Evolutionary conservation across 2,888 invertebrate genomes (phyloP).

Genomic region (Agrilus cyanescens): DNA sequence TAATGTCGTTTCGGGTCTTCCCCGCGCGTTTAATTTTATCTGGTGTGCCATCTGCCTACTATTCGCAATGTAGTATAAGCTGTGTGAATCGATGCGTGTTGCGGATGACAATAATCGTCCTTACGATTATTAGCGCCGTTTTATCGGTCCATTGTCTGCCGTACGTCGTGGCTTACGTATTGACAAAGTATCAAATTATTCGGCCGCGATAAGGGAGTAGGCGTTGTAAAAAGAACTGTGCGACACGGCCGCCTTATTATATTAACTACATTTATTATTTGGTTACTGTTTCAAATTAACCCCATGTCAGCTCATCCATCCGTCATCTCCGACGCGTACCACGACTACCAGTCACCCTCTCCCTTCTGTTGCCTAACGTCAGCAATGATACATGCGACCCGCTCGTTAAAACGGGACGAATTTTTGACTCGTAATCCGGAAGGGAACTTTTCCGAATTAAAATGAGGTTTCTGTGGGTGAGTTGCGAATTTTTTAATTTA

Average conservation of each 20-base stretch:
- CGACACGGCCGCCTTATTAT: slow-evolving; percentile 22
- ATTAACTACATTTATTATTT: slow-evolving; percentile 31
- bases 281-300: slow-evolving; percentile 33
- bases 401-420: too few species aligned
- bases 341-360: not conserved
- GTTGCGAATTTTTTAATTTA: too few species aligned
- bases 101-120: not conserved
- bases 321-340: slow-evolving; percentile 23
- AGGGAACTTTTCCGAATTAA: too few species aligned
- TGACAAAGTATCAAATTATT: slow-evolving; percentile 17
- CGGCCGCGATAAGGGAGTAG: slow-evolving; percentile 13
- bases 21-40: too few species aligned
- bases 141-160: slow-evolving; percentile 12
- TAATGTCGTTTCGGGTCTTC: too few species aligned
- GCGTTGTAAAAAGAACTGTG: slow-evolving; percentile 1
- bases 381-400: slow-evolving; percentile 4
- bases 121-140: slow-evolving; percentile 12
- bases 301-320: slow-evolving; percentile 29
- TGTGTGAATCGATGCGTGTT: too few species aligned
- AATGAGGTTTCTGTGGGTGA: too few species aligned
- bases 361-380: slow-evolving; percentile 8
- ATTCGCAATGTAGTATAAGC: too few species aligned
- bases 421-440: too few species aligned
- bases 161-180: slow-evolving; percentile 11
- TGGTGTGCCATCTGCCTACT: too few species aligned